Percentiles rank a stretch among this genome's conserved stretches.
Evolutionary conservation across 2,888 invertebrate genomes (phyloP).

Genomic region (Dendrolimus pini): DNA sequence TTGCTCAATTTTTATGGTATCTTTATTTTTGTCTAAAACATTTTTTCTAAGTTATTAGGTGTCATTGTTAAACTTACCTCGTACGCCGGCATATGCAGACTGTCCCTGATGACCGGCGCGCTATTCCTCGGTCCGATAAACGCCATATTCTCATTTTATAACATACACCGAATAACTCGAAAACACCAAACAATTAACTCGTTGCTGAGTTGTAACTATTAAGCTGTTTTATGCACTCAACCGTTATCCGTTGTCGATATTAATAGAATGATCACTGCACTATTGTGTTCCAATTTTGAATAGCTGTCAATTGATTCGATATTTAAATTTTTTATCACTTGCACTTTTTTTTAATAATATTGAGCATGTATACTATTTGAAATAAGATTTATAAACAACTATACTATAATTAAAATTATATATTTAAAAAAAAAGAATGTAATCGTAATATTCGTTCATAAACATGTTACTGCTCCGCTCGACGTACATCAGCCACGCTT

Average conservation of each 20-base stretch:
- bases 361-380: neutral
- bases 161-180: conserved; percentile 19
- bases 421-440: too few relatives aligned
- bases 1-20: too few relatives aligned
- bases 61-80: conserved; percentile 67
- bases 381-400: neutral
- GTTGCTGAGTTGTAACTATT: neutral
- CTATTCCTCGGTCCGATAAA: conserved; percentile 79
- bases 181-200: neutral
- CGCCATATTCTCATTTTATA: conserved; percentile 67
- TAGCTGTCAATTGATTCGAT: neutral
- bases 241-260: too few relatives aligned
- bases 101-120: conserved; percentile 80
- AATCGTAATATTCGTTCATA: too few relatives aligned
- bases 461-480: too few relatives aligned
- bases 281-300: neutral
- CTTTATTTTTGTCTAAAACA: too few relatives aligned
- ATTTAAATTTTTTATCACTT: neutral
- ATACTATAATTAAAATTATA: too few relatives aligned
- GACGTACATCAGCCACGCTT: too few relatives aligned
- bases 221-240: too few relatives aligned
- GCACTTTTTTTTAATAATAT: neutral
- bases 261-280: too few relatives aligned
- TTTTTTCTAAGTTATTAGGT: too few relatives aligned
- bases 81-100: conserved; percentile 80